Conservation (phyloP, 2,888 invertebrate species). For the Sympetrum striolatum region DNA sequence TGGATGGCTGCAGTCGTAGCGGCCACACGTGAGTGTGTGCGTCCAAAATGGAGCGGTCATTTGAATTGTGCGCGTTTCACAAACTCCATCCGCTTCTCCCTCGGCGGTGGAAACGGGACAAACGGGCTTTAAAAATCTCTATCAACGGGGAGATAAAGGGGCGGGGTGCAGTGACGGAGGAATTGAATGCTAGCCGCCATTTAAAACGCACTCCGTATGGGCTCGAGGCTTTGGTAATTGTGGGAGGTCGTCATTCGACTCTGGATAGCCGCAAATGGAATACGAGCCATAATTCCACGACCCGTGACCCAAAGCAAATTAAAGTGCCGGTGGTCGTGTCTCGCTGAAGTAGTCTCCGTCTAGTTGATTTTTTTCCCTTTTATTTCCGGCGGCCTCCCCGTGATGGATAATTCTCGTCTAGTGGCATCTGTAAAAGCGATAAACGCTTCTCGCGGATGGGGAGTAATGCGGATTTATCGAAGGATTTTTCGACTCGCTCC, state of each 20-base stretch:
- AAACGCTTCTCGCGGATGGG: not conserved
- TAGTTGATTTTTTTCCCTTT: not conserved
- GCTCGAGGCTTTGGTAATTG: constrained; percentile 11
- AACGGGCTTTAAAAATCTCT: not conserved
- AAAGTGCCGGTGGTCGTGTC: constrained; percentile 2
- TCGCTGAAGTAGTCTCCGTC: not conserved
- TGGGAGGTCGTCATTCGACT: not conserved
- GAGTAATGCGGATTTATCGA: not conserved
- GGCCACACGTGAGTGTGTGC: not conserved
- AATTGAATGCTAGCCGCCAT: not conserved
- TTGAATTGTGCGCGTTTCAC: not conserved
- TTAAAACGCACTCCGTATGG: constrained; percentile 8
- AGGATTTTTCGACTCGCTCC: not conserved
- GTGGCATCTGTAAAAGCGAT: not conserved
- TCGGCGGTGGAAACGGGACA: not conserved
- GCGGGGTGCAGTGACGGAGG: not conserved
- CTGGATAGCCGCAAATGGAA: constrained; percentile 21
- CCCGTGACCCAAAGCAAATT: not conserved
- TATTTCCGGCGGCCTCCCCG: not conserved
- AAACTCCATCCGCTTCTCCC: not conserved
- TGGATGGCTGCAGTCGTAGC: not conserved
- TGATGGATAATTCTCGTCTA: not conserved
- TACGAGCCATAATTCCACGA: constrained; percentile 1
- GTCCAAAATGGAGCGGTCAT: not conserved
- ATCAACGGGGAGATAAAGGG: not conserved